These are phyloP conservation scores for Diabrotica balteata DNA, from an alignment of 2,888 invertebrate species.

Conservation along the genomic window DNA sequence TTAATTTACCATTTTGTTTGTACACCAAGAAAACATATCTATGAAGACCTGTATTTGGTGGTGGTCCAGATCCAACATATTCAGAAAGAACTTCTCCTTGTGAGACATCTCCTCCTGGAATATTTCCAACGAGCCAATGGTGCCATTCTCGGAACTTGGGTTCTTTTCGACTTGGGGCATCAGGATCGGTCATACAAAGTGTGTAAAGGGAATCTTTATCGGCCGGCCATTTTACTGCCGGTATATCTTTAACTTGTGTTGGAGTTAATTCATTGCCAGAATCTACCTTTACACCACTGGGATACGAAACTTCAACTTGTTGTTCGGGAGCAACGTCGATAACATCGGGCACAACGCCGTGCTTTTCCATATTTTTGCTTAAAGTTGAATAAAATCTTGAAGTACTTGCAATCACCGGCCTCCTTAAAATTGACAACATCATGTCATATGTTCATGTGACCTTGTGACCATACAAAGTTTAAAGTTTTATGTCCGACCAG, in stretches of 20 bases:
- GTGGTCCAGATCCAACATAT: slow-evolving; percentile 87
- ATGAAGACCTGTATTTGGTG: slow-evolving; percentile 72
- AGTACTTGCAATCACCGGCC: slow-evolving; percentile 18
- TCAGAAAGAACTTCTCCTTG: slow-evolving; percentile 78
- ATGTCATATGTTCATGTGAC: slow-evolving; percentile 2
- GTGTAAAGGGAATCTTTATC: slow-evolving; percentile 63
- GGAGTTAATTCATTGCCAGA: slow-evolving; percentile 51
- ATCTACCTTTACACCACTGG: slow-evolving; percentile 48
- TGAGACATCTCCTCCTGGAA: slow-evolving; percentile 74
- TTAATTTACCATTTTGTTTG: slow-evolving; percentile 54
- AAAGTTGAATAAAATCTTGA: slow-evolving; percentile 38
- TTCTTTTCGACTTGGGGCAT: slow-evolving; percentile 83
- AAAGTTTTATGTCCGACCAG: no score
- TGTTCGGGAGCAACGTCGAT: slow-evolving; percentile 50
- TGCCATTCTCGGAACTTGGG: slow-evolving; percentile 87
- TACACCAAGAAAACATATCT: slow-evolving; percentile 73
- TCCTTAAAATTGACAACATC: slow-evolving; percentile 35
- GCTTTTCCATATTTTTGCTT: slow-evolving; percentile 50
- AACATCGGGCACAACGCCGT: slow-evolving; percentile 54
- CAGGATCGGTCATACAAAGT: slow-evolving; percentile 74
- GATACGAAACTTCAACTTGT: slow-evolving; percentile 46
- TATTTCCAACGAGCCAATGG: slow-evolving; percentile 90
- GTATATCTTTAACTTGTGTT: slow-evolving; percentile 54
- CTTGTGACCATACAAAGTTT: no score
- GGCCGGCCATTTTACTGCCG: slow-evolving; percentile 64